Conservation (phyloP, 2,113 vertebrate species). For the Neodontobutis hainanensis region DNA sequence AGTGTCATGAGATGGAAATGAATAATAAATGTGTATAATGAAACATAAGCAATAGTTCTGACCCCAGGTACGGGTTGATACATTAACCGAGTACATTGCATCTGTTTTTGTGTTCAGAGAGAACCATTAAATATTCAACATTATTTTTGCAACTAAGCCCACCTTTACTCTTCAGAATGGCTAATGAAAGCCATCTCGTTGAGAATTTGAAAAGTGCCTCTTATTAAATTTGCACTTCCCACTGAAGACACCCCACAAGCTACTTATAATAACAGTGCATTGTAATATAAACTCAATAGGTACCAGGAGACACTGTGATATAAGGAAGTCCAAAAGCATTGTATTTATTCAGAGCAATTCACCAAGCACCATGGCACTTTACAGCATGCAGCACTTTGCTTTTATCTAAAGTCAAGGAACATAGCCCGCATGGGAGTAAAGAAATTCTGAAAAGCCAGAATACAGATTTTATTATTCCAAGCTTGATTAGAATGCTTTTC, state of each 20-base stretch:
- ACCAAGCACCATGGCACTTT: constrained; percentile 43
- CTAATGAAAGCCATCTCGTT: constrained; percentile 56
- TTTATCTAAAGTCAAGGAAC: constrained; percentile 44
- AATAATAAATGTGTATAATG: constrained; percentile 43
- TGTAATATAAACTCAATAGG: constrained; percentile 63
- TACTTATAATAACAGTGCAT: constrained; percentile 58
- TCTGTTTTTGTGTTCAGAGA: constrained; percentile 21
- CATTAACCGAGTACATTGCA: constrained; percentile 20
- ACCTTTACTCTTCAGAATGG: constrained; percentile 47
- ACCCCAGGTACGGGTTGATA: constrained; percentile 33
- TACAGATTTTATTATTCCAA: constrained; percentile 11
- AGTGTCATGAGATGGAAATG: constrained; percentile 25
- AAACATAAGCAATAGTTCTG: constrained; percentile 38
- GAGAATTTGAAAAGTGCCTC: constrained; percentile 46
- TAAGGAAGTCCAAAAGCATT: constrained; percentile 56
- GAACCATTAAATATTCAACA: constrained; percentile 49
- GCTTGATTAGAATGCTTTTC: constrained; percentile 6
- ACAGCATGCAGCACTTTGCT: constrained; percentile 57
- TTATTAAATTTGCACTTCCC: constrained; percentile 61
- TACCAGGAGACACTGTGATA: constrained; percentile 43
- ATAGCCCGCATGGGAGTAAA: constrained; percentile 37
- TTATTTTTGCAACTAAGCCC: constrained; percentile 47
- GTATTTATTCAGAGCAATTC: constrained; percentile 51
- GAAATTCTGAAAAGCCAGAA: constrained; percentile 35
- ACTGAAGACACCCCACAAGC: constrained; percentile 42